Base-by-base conservation (phyloP, 2,888 invertebrate species). In the Hesperia comma region DNA sequence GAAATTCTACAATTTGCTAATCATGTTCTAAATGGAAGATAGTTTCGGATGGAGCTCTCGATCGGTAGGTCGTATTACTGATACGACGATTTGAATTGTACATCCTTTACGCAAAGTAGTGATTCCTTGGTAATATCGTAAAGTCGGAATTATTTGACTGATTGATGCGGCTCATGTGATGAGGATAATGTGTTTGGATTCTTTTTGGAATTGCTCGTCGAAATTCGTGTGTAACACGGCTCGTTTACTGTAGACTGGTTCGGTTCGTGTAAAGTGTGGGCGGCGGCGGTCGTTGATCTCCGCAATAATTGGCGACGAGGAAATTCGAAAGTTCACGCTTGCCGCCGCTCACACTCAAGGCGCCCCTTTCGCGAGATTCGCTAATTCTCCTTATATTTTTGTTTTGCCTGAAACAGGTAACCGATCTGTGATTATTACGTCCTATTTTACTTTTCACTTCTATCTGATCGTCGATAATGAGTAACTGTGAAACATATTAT, bases 211-310 rank as follows among this genome's bases (percentile, higher is more conserved):
- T 79, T 76, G 73, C 75, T 69, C 78, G 78, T 84, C 75, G 79
- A 84, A 85, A 84, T 83, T 85, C 90, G 91, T 90, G 91, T 91
- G 82, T 84, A 83, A 91, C 91, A 90, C 91, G 90, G 84, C 80
- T 85, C 82, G 85, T 80, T 81, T 79, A 41, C 82, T 83, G 76
- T 83, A 87, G 90, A 88, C 87, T 88, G 88, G 87, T 82, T 82
- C 71, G 83, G 83, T 81, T 81, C 81, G 83, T 26, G 26, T 72
- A 77, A 68, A 4, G 5, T 32, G 57, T 14, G 51, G 15, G 14
- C 1, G 32, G 26, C 53, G 21, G n/a, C 19, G 17, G 17, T 1
- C 49, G 49, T n/a, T 14, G 12, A n/a, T 5, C 26, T 26, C 2
- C 26, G 26, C 26, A 5, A 5, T 26, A 5, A 5, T 26, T 5